Conservation (phyloP, 2,113 vertebrate genomes). For the Nothocercus nigrocapillus region DNA sequence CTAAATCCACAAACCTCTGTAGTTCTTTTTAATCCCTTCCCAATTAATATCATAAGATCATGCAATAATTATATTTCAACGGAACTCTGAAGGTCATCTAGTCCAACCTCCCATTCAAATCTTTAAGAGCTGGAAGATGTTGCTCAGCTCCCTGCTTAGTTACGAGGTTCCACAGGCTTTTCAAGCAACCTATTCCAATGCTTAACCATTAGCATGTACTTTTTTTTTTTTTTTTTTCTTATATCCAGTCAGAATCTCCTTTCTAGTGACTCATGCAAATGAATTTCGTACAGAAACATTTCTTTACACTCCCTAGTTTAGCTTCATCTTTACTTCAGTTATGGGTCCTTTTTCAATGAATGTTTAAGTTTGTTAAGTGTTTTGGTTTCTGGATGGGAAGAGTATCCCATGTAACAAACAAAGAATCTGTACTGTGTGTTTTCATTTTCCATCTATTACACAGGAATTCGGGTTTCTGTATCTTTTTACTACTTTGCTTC, state of each 20-base stretch:
- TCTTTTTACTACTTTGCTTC: background rate
- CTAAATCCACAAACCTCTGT: fast-evolving
- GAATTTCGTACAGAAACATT: background rate
- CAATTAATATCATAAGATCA: fast-evolving
- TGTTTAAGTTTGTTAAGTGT: background rate
- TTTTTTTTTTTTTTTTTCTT: background rate
- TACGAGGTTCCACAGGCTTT: background rate
- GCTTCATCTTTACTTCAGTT: background rate
- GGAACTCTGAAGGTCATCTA: background rate
- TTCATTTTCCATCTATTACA: background rate
- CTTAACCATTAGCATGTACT: background rate
- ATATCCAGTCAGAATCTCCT: background rate
- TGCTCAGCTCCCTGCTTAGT: background rate
- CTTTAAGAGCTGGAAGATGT: background rate
- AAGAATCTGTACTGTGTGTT: background rate
- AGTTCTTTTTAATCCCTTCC: background rate
- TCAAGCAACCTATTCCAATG: background rate
- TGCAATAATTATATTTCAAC: background rate
- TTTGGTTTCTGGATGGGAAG: background rate
- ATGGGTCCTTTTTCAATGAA: background rate
- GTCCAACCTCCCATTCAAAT: background rate
- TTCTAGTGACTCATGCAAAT: background rate
- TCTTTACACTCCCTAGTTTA: background rate
- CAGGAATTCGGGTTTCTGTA: background rate
- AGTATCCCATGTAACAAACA: background rate